Conservation (phyloP, 2,113 vertebrate species). For the Paralichthys olivaceus region DNA sequence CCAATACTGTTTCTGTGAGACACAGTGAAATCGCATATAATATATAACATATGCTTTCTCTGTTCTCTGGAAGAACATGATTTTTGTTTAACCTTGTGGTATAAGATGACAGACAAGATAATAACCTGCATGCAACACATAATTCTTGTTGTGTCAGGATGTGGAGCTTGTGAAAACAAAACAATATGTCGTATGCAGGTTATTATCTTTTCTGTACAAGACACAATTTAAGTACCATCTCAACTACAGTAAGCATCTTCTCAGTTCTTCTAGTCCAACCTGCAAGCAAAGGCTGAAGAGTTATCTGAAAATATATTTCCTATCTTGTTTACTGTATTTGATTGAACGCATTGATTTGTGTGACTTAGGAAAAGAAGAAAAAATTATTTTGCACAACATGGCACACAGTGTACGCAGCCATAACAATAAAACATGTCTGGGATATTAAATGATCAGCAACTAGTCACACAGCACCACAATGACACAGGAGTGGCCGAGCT, state of each 20-base stretch:
- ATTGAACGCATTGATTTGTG: no score
- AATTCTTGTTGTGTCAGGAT: neutral
- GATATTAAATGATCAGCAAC: no score
- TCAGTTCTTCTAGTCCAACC: neutral
- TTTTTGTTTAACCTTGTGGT: no score
- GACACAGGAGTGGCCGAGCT: no score
- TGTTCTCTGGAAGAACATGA: no score
- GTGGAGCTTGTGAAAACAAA: neutral
- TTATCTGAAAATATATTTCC: neutral
- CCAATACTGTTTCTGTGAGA: neutral
- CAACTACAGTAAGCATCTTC: neutral
- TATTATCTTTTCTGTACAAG: neutral
- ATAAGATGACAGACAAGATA: neutral
- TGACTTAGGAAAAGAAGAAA: no score
- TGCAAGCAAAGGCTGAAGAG: neutral
- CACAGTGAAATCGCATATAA: neutral
- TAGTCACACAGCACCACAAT: no score
- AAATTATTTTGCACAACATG: no score
- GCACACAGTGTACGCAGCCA: no score
- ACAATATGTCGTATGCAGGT: neutral
- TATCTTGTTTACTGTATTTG: neutral
- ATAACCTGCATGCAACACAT: neutral
- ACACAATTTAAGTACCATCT: neutral
- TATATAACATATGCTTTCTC: no score
- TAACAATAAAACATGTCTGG: no score